These are phyloP conservation scores for Pteruthius melanotis DNA, from an alignment of 2,113 vertebrate species.

Conservation along the genomic window DNA sequence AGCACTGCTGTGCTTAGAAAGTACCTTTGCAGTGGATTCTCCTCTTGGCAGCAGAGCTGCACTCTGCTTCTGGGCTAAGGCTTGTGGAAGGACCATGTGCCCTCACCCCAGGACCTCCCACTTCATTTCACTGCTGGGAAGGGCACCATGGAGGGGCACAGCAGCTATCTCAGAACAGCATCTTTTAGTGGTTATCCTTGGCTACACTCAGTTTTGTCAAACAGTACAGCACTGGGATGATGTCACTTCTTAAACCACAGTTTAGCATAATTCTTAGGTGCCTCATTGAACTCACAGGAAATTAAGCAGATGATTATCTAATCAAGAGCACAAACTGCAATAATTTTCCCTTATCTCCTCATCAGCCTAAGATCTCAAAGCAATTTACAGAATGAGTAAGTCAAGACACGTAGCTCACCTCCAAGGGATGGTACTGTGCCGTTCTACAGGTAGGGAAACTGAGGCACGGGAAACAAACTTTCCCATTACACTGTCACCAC, in stretches of 20 bases:
- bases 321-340: constrained; percentile 59
- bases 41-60: neutral
- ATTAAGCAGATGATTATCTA: constrained; percentile 66
- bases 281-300: constrained; percentile 61
- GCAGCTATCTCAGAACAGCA: neutral
- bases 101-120: neutral
- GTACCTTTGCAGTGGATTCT: neutral
- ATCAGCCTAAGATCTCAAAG: constrained; percentile 37
- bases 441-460: constrained; percentile 25
- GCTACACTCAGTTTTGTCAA: neutral
- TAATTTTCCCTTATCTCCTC: constrained; percentile 57
- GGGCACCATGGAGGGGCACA: neutral
- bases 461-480: neutral
- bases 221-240: neutral
- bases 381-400: constrained; percentile 46
- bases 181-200: neutral
- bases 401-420: neutral
- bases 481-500: neutral
- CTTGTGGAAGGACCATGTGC: neutral
- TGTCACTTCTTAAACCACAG: constrained; percentile 32
- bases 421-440: neutral
- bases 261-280: constrained; percentile 49
- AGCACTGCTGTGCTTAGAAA: neutral
- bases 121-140: neutral
- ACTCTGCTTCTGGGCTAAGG: neutral